Evolutionary conservation across 2,888 invertebrate genomes (phyloP), one percentile per base, ranked within the genome.

Genomic region (Zhuqinia jingwanae): DNA sequence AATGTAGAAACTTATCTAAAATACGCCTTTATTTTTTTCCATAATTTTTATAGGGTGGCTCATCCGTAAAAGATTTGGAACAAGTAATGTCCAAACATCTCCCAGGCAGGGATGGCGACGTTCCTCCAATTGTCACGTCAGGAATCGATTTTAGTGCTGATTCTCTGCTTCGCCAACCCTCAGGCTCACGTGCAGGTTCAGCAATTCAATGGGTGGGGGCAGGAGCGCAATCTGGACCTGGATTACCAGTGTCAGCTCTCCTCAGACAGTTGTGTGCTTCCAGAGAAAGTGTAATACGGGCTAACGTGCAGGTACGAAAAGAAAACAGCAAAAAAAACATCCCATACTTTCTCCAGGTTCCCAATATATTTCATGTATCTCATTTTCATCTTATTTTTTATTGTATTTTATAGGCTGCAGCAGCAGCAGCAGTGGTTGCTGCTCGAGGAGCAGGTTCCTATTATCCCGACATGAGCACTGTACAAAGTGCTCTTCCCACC

Each of bases 31-130:
- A 60, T 47, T 58, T 42, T 60, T 27, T 50, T 17, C 47, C 27
- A 27, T 83, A 47, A 22, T 82, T 68, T 68, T 6, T 36, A 68
- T 60, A 91, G 85, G 92, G 91, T 0, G 92, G 93, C 6, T 92
- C 93, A 0, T 96, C 97, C 0, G 97, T 97, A 0, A 97, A 97
- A 92, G 98, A 98, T 91, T 93, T 98, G 90, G 98, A 98, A 92
- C 97, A 98, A 92, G 98, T 97, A 65, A 98, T 98, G 98, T 98
- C 98, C 22, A 98, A 98, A 92, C 98, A 98, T 93, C 93, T 98
- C 85, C 93, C 93, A n/a, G 91, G 91, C 3, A 89, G 91, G 27
- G 90, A 90, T 47, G 81, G 77, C 47, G 90, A 91, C 47, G 90
- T 80, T 81, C 96, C 96, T 0, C 93, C 94, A 65, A 92, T 95